These are phyloP conservation scores for Chloromyia formosa DNA, from an alignment of 2,888 invertebrate species.

Conservation along the genomic window DNA sequence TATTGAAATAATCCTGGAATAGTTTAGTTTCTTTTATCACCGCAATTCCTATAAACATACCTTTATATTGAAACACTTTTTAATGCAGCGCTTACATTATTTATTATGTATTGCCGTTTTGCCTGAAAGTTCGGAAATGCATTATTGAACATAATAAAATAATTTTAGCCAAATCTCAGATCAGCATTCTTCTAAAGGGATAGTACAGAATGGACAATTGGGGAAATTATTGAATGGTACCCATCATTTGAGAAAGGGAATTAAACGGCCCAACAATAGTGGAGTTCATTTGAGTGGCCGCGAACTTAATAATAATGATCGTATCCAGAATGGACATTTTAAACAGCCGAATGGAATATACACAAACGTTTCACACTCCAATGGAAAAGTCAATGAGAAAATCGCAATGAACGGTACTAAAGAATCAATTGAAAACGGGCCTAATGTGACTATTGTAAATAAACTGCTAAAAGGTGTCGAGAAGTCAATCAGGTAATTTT, in stretches of 20 bases:
- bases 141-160: too few relatives aligned
- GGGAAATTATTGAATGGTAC: not conserved
- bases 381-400: not conserved
- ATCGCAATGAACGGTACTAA: not conserved
- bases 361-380: not conserved
- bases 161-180: slow-evolving; percentile 18
- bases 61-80: too few relatives aligned
- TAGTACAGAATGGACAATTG: slow-evolving; percentile 18
- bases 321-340: not conserved
- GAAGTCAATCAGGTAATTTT: slow-evolving; percentile 65
- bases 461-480: slow-evolving; percentile 64
- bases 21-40: too few relatives aligned
- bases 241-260: not conserved
- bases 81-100: too few relatives aligned
- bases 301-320: not conserved
- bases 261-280: slow-evolving; percentile 8
- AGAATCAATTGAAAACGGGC: not conserved
- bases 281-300: not conserved
- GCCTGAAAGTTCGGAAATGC: too few relatives aligned
- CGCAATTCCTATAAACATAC: too few relatives aligned
- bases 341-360: not conserved
- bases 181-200: not conserved
- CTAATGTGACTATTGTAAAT: slow-evolving; percentile 13
- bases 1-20: too few relatives aligned
- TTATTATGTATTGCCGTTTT: too few relatives aligned